Percentiles rank a stretch among this genome's conserved stretches.
Evolutionary conservation across 2,797 vertebrate species (phyloP).

Genomic region (Rhadinocentrus ornatus): DNA sequence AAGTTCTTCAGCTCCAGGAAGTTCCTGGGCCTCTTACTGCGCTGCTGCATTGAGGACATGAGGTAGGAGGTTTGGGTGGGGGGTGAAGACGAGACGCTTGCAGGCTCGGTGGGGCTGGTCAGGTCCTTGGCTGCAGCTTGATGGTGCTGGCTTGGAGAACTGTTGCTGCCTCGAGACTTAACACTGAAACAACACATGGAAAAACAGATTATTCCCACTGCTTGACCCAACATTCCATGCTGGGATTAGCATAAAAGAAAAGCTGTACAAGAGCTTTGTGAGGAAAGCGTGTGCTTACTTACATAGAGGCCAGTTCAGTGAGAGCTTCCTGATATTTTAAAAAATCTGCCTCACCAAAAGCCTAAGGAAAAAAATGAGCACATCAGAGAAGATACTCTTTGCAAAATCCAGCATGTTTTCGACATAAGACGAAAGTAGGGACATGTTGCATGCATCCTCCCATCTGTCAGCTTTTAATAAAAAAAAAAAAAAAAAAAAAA

Average conservation of each 20-base stretch:
- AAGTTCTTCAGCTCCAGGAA: slow-evolving; percentile 97
- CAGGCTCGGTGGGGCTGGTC: slow-evolving; percentile 81
- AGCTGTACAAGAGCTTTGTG: neutral
- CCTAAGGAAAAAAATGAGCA: slow-evolving; percentile 70
- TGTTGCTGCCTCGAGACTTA: slow-evolving; percentile 80
- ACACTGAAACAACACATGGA: slow-evolving; percentile 77
- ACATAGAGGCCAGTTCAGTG: slow-evolving; percentile 88
- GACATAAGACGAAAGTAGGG: neutral
- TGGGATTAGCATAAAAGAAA: slow-evolving; percentile 39
- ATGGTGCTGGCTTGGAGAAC: slow-evolving; percentile 84
- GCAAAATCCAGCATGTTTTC: neutral
- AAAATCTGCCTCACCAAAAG: slow-evolving; percentile 90
- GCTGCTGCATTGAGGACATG: slow-evolving; percentile 87
- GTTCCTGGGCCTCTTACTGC: slow-evolving; percentile 93
- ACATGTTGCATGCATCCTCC: neutral
- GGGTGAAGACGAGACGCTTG: slow-evolving; percentile 75
- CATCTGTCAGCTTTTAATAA: neutral
- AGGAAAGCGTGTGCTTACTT: slow-evolving; percentile 71
- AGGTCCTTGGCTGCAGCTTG: slow-evolving; percentile 94
- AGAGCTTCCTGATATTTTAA: slow-evolving; percentile 90
- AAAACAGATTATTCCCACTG: slow-evolving; percentile 29
- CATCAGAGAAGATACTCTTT: neutral
- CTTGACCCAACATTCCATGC: slow-evolving; percentile 60
- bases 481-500: neutral
- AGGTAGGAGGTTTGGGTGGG: slow-evolving; percentile 94